A percentile compares a stretch with the other conserved stretches of the same genome.
Evolutionary conservation across 2,113 vertebrate genomes (phyloP).

Genomic region (Lathamus discolor): DNA sequence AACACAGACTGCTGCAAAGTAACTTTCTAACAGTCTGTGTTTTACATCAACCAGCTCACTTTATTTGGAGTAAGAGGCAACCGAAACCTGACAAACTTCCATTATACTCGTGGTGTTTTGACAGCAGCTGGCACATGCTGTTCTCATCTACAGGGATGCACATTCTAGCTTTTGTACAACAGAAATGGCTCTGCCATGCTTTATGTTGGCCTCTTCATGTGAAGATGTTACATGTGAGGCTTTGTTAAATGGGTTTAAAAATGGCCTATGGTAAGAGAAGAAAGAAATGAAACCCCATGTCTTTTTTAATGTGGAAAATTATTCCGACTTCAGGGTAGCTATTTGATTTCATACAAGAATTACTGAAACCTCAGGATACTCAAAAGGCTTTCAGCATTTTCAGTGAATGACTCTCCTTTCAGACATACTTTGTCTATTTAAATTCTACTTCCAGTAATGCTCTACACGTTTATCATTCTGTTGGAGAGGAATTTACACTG

Average conservation of each 20-base stretch:
- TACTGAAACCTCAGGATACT: not conserved
- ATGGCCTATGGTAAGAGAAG: not conserved
- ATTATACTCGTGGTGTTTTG: not conserved
- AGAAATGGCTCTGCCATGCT: not conserved
- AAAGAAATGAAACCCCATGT: not conserved
- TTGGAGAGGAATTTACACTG: not conserved
- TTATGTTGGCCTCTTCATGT: not conserved
- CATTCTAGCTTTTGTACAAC: not conserved
- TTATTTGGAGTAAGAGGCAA: not conserved
- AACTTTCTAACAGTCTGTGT: not conserved
- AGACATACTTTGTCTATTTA: not conserved
- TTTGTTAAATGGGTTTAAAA: constrained; percentile 1
- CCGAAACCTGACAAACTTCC: not conserved
- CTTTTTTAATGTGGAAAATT: not conserved
- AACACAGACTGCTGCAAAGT: not conserved
- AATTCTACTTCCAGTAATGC: not conserved
- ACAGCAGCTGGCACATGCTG: not conserved
- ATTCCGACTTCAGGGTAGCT: not conserved
- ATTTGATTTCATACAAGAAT: not conserved
- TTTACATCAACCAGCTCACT: not conserved
- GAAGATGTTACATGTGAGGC: not conserved
- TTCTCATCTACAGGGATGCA: not conserved
- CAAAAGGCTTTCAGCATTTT: not conserved
- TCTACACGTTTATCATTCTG: accelerated
- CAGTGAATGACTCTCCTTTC: not conserved